Base-by-base conservation (phyloP, 2,888 invertebrate species). In the Poecilus cupreus region DNA sequence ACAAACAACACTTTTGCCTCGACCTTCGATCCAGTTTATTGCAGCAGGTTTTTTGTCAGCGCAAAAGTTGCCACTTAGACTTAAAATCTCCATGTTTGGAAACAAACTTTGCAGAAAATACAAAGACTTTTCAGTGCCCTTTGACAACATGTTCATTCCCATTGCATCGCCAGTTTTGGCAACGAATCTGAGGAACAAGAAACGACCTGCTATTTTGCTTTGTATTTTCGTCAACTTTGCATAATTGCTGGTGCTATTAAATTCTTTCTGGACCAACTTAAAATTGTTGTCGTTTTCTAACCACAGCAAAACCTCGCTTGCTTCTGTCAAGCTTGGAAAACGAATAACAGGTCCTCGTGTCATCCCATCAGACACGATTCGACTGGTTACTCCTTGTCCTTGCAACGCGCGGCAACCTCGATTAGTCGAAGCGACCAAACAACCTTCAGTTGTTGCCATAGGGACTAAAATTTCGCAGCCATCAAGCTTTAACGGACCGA, bases 71-170 rank as follows among this genome's bases (percentile, higher is more conserved):
- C 99, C 98, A 87, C 98, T 98, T 0, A 99, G 90, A 85, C 97
- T 97, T n/a, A 98, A 91, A 2, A 98, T 94, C 87, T 96, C 95
- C 96, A 98, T 97, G 57, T 96, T 95, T 0, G 95, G 93, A 88
- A 97, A 97, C 80, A 91, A 90, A 26, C 90, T 90, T 86, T 94
- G 93, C 0, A 98, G 91, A 60, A 92, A 90, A 83, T 93, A 92
- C 22, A 99, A 88, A 0, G 97, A 95, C 85, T 94, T 94, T 90
- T 98, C 98, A 0, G 97, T 95, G 0, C 97, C 98, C 91, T 98
- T 98, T 0, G 98, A 98, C 0, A 98, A 92, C 98, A 99, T 99
- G 88, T 99, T 99, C 99, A 99, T 99, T 57, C 99, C 99, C 99
- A 99, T 99, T 1, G 99, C 99, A 88, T 99, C 99, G 0, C 99